phyloP scores from a whole-genome alignment of 2,113 vertebrate genomes.

The Phaethornis superciliosus region DNA sequence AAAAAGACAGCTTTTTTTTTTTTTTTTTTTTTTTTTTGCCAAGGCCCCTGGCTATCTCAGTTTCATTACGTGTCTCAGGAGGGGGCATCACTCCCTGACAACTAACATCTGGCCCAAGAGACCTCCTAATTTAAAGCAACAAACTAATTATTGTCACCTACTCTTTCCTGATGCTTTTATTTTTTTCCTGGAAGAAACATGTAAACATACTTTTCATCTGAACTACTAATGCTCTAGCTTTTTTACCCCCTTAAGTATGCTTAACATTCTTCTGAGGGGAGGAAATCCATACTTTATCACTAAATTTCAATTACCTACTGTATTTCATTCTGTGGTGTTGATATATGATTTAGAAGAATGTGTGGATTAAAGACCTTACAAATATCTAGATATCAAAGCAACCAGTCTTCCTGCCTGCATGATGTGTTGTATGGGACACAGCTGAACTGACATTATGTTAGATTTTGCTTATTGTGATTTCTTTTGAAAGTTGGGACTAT shows the following conservation, averaged over 20 bases:
- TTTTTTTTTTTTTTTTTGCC: neutral
- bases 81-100: slow-evolving; percentile 69
- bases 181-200: slow-evolving; percentile 13
- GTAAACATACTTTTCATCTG: slow-evolving; percentile 43
- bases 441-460: neutral
- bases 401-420: neutral
- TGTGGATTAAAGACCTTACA: slow-evolving; percentile 73
- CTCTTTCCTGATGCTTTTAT: slow-evolving; percentile 67
- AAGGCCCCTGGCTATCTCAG: slow-evolving; percentile 17
- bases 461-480: neutral
- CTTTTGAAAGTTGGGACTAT: neutral
- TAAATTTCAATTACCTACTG: slow-evolving; percentile 56
- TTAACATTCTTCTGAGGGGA: slow-evolving; percentile 47
- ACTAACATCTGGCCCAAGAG: slow-evolving; percentile 76
- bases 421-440: neutral
- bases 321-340: slow-evolving; percentile 44
- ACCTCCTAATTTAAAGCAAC: slow-evolving; percentile 75
- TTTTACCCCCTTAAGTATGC: slow-evolving; percentile 21
- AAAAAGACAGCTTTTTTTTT: neutral
- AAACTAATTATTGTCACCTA: slow-evolving; percentile 76
- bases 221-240: slow-evolving; percentile 1
- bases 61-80: slow-evolving; percentile 76
- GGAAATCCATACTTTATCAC: slow-evolving; percentile 63
- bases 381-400: slow-evolving; percentile 32
- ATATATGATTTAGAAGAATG: slow-evolving; percentile 58